Conservation (phyloP, 2,797 vertebrate genomes). For the Lepus oiostolus region DNA sequence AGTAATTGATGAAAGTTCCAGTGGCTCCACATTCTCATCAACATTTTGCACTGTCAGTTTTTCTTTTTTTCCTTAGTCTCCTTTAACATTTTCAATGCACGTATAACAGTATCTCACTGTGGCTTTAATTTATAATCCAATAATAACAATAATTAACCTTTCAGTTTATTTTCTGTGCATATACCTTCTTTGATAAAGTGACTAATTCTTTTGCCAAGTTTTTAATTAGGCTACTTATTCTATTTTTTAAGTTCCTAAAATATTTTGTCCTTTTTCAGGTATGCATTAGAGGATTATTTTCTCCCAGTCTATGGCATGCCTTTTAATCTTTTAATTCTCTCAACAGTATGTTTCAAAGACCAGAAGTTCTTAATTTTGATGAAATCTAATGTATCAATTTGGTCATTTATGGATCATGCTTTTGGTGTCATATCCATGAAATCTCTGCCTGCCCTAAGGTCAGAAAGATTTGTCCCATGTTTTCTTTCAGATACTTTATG, state of each 20-base stretch:
- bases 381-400: too few species aligned
- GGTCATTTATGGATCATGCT: too few species aligned
- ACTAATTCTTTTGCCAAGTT: not conserved
- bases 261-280: not conserved
- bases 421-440: too few species aligned
- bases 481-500: not conserved
- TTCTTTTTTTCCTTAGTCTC: not conserved
- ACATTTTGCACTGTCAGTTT: not conserved
- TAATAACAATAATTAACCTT: too few species aligned
- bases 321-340: not conserved
- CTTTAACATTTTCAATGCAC: not conserved
- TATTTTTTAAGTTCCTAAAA: not conserved
- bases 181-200: conserved; percentile 8
- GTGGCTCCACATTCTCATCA: not conserved
- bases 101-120: not conserved
- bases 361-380: not conserved
- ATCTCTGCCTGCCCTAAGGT: not conserved
- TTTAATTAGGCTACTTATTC: not conserved
- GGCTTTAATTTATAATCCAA: not conserved
- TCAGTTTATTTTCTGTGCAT: not conserved
- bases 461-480: not conserved
- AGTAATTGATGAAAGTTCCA: not conserved
- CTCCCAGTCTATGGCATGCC: too few species aligned
- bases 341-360: not conserved
- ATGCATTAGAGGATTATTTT: not conserved